Conservation (phyloP, 2,888 invertebrate genomes). For the Tetranychus piercei region DNA sequence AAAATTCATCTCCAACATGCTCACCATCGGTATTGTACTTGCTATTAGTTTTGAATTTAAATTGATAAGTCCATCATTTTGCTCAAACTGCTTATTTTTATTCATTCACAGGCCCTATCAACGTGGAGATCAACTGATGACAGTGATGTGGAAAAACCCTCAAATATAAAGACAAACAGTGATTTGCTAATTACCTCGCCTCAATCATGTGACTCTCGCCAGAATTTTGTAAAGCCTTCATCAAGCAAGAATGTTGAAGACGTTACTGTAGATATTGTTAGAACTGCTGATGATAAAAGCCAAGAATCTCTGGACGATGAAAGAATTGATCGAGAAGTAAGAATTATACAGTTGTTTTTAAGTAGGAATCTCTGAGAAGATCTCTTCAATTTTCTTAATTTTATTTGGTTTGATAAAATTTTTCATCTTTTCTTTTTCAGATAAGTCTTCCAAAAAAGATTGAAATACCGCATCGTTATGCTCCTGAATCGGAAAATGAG, state of each 20-base stretch:
- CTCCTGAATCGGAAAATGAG: constrained; percentile 25
- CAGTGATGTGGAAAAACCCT: no score
- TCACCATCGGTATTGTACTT: neutral
- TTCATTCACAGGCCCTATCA: no score
- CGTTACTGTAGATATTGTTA: neutral
- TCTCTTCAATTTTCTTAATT: no score
- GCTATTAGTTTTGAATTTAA: constrained; percentile 35
- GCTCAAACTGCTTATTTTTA: no score
- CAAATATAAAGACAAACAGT: neutral
- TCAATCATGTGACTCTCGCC: neutral
- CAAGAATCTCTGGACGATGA: no score
- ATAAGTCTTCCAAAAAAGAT: constrained; percentile 24
- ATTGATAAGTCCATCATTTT: constrained; percentile 43
- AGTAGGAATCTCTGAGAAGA: no score
- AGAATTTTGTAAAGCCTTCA: neutral
- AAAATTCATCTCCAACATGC: neutral
- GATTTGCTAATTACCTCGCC: neutral
- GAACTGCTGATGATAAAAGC: neutral
- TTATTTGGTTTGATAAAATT: no score
- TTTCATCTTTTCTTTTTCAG: no score
- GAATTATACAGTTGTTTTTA: no score
- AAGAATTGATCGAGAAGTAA: no score
- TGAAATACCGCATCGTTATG: constrained; percentile 26
- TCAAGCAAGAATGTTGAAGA: neutral
- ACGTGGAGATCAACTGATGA: no score